phyloP scores from a whole-genome alignment of 2,888 invertebrate genomes.

The Cheilosia soror region DNA sequence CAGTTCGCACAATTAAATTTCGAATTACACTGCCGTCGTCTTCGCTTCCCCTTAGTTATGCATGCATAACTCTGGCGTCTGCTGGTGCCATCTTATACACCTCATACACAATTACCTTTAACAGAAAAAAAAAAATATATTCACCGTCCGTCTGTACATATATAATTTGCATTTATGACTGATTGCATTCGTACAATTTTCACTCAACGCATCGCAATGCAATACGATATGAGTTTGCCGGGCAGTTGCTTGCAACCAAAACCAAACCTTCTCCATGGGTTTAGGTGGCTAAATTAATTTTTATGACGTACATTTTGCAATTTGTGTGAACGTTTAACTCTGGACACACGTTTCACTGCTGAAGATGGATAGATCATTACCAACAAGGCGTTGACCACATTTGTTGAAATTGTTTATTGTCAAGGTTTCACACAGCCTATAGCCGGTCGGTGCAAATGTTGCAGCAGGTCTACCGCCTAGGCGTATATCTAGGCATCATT shows the following conservation, averaged over 20 bases:
- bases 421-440: conserved; percentile 35
- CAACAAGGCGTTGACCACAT: conserved; percentile 59
- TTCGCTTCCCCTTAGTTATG: not conserved
- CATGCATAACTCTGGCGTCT: not conserved
- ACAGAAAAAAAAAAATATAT: not conserved
- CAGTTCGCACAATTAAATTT: conserved; percentile 15
- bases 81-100: not conserved
- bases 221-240: conserved; percentile 29
- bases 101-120: conserved; percentile 1
- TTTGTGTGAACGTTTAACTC: conserved; percentile 51
- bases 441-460: too few species aligned
- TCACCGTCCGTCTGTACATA: conserved; percentile 18
- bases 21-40: not conserved
- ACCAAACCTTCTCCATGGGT: not conserved
- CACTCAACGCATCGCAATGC: conserved; percentile 21
- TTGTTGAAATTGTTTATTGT: conserved; percentile 54
- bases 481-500: not conserved
- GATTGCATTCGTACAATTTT: conserved; percentile 50
- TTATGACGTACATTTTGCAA: conserved; percentile 44
- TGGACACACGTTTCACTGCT: conserved; percentile 43
- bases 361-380: conserved; percentile 63
- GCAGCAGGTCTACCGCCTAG: not conserved
- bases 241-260: not conserved
- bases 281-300: conserved; percentile 64
- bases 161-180: conserved; percentile 70